phyloP scores from a whole-genome alignment of 2,888 invertebrate genomes.

The Eretmocerus hayati region DNA sequence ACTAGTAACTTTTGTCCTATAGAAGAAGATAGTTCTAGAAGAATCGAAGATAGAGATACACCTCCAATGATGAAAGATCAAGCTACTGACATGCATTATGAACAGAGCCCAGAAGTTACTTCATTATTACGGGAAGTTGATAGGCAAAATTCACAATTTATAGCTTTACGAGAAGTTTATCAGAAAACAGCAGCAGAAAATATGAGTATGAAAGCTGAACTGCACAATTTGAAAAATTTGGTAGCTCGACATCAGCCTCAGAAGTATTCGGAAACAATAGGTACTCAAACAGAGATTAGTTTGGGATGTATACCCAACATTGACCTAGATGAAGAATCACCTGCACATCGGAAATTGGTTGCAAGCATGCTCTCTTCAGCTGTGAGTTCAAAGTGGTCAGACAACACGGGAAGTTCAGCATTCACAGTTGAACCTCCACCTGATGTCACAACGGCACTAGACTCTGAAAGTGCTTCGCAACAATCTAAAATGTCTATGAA shows the following conservation, averaged over 20 bases:
- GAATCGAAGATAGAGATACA: constrained; percentile 11
- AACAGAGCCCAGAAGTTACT: constrained; percentile 23
- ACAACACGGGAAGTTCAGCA: constrained; percentile 29
- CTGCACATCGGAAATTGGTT: constrained; percentile 23
- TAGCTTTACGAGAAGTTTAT: constrained; percentile 31
- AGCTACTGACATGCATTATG: constrained; percentile 10
- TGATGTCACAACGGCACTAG: constrained; percentile 29
- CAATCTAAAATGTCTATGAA: constrained; percentile 25
- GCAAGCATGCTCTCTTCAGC: constrained; percentile 31
- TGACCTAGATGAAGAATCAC: background rate
- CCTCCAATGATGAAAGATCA: constrained; percentile 12
- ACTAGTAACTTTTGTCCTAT: constrained; percentile 22
- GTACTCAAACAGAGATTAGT: constrained; percentile 41
- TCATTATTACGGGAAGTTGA: constrained; percentile 26
- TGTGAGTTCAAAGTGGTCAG: constrained; percentile 39
- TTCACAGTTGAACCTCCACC: constrained; percentile 36
- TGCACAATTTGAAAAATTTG: constrained; percentile 29
- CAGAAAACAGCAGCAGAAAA: constrained; percentile 35
- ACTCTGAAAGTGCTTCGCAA: constrained; percentile 33
- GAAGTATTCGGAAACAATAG: too few species aligned
- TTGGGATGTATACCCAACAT: constrained; percentile 2
- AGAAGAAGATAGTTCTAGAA: constrained; percentile 4
- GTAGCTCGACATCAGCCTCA: too few species aligned
- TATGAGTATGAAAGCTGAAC: constrained; percentile 32
- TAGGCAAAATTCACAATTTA: constrained; percentile 27